Base-by-base conservation (phyloP, 2,113 vertebrate species). In the Felis chaus region DNA sequence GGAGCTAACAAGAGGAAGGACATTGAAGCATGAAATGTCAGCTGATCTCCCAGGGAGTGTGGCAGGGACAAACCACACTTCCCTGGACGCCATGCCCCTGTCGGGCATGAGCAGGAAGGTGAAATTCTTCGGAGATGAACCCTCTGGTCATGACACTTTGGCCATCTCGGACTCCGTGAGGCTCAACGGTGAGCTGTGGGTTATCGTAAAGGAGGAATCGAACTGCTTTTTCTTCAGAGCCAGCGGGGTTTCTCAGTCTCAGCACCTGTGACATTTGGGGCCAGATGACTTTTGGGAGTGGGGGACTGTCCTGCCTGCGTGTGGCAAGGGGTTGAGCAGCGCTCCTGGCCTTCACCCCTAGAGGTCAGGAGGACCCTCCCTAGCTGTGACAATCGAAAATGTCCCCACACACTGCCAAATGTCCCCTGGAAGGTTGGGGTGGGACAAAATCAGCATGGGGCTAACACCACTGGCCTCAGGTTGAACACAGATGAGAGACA, bases 401-500 rank as follows among this genome's bases (percentile, higher is more conserved):
- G 27, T 68, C 74, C 83, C 39, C 13, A 63, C 57, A 68, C n/a
- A 68, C 3, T 71, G 57, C 27, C 63, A 39, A 69, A 50, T 57
- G 21, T 41, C 3, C 45, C 41, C 36, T 50, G 29, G 5, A 53
- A 31, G 6, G 3, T 23, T 11, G 23, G 4, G 18, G 4, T 4
- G 1, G 2, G 1, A 19, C 10, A 57, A 73, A 69, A 90, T n/a
- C n/a, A 45, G 2, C 19, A n/a, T 11, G 16, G 18, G 14, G 16
- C 68, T 41, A 33, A 18, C 87, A 63, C 31, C 73, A 13, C 4
- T 23, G 7, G 3, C 4, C 27, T 94, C 66, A n/a, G 53, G 12
- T 41, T 9, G 50, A 87, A 66, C 1, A 7, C 9, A 2, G 0
- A 0, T 1, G 13, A 69, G 78, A 71, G 45, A 5, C 12, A 7